Evolutionary conservation across 2,888 invertebrate genomes (phyloP).

Genomic region (Andrena bicolor): DNA sequence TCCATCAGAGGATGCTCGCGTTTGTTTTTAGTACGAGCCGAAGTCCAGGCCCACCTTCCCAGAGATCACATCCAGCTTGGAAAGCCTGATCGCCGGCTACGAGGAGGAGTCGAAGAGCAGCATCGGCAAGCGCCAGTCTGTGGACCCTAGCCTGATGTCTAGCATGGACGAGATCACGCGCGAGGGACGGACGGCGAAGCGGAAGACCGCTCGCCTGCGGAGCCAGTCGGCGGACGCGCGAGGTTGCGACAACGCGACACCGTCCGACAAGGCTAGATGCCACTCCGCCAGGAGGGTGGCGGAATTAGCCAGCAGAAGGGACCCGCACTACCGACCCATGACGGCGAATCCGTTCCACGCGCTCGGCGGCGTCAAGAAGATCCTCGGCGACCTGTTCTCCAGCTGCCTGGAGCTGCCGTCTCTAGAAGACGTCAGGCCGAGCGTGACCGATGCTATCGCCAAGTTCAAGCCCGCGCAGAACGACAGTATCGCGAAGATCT

Average conservation of each 20-base stretch:
- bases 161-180: slow-evolving; percentile 81
- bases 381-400: slow-evolving; percentile 91
- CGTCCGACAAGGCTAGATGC: slow-evolving; percentile 91
- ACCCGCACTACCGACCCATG: slow-evolving; percentile 92
- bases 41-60: slow-evolving; percentile 95
- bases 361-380: slow-evolving; percentile 91
- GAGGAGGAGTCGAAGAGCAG: slow-evolving; percentile 76
- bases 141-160: slow-evolving; percentile 79
- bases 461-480: slow-evolving; percentile 82
- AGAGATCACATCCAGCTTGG: slow-evolving; percentile 90
- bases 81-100: slow-evolving; percentile 85
- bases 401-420: slow-evolving; percentile 92
- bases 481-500: slow-evolving; percentile 82
- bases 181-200: slow-evolving; percentile 75
- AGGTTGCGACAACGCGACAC: slow-evolving; percentile 86
- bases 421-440: slow-evolving; percentile 86
- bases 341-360: slow-evolving; percentile 90
- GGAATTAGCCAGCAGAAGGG: slow-evolving; percentile 94
- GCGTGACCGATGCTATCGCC: slow-evolving; percentile 85
- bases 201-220: slow-evolving; percentile 74
- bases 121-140: slow-evolving; percentile 78
- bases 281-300: slow-evolving; percentile 90
- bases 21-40: slow-evolving; percentile 91
- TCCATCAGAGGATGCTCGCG: neutral
- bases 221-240: slow-evolving; percentile 83